Base-by-base conservation (phyloP, 2,888 invertebrate species). In the Lithophane leautieri region DNA sequence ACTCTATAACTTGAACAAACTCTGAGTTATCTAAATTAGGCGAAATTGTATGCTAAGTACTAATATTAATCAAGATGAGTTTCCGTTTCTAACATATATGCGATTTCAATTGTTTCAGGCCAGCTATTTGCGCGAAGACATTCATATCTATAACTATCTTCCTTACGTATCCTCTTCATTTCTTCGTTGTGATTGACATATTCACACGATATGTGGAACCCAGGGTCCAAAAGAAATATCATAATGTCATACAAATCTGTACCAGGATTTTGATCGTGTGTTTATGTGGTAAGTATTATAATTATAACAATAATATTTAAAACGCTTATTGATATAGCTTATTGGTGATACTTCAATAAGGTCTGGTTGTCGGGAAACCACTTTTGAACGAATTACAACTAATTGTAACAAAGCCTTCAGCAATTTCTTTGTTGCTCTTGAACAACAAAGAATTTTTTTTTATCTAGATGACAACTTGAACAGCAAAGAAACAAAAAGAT, bases 141-240 rank as follows among this genome's bases (percentile, higher is more conserved):
- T 97, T 98, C 89, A 99, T 99, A 94, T 98, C 98, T 0, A 82
- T 98, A 11, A 98, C 99, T 0, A 98, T 99, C 79, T 98, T 99
- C 85, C 98, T 99, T 86, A 98, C 99, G 0, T 99, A 99, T 92
- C 98, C 98, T 19, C 97, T 99, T 0, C 99, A 99, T 94, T 98
- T 99, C 92, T 99, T 98, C 93, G 99, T 99, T 0, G 99, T 99
- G 3, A 97, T 98, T 88, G 98, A 98, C 73, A 98, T 99, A 72
- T 97, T 99, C 60, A 99, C 98, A 97, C 97, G 97, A 65, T 97
- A 97, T 97, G 76, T 98, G 96, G 93, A 98, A 90, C 90, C 97
- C 91, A 89, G 98, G 91, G 92, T 99, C 97, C 90, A 91, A 16
- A 89, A 93, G 44, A 90, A 92, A 68, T 93, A 94, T 75, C 87